Base-by-base conservation (phyloP, 2,888 invertebrate genomes). In the Adelphocoris suturalis region DNA sequence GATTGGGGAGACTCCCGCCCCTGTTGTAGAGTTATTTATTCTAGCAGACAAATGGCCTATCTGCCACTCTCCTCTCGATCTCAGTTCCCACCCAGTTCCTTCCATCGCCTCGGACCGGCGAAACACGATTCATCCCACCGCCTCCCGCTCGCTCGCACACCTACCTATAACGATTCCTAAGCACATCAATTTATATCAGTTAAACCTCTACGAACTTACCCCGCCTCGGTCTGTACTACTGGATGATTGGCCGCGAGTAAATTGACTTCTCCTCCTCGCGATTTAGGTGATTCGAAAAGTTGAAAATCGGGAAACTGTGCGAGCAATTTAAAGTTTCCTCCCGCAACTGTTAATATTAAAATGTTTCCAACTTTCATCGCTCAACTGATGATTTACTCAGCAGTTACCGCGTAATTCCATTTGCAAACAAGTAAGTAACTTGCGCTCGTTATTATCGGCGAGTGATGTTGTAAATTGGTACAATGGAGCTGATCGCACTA, bases 21-120 rank as follows among this genome's bases (percentile, higher is more conserved):
- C 82, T 1, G 82, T 82, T 82, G 82, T 48, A 82, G 82, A 85
- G 85, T 85, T 85, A 85, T 85, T 85, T 85, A 85, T 85, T 85
- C 85, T 85, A 37, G 12, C 85, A 61, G 61, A 85, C 85, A 85
- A 85, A 85, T 61, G 57, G 85, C 85, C 85, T 85, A 55, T 85
- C 85, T 85, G 85, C 85, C 85, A 85, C 85, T 85, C 85, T 85
- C 16, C 57, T 46, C 85, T 85, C 37, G 85, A 85, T 85, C 61
- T 61, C 55, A 37, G 55, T 84, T 28, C 85, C 55, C 46, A 23
- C 75, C 61, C 57, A 14, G 7, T 0, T 37, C 57, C 14, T 81
- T 81, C 57, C 19, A 52, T n/a, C 84, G 16, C 19, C n/a, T 9
- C 27, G 28, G 46, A 75, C 16, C 16, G 19, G 78, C 47, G 46